Base-by-base conservation (phyloP, 2,888 invertebrate genomes). In the Digitonthophagus gazella region DNA sequence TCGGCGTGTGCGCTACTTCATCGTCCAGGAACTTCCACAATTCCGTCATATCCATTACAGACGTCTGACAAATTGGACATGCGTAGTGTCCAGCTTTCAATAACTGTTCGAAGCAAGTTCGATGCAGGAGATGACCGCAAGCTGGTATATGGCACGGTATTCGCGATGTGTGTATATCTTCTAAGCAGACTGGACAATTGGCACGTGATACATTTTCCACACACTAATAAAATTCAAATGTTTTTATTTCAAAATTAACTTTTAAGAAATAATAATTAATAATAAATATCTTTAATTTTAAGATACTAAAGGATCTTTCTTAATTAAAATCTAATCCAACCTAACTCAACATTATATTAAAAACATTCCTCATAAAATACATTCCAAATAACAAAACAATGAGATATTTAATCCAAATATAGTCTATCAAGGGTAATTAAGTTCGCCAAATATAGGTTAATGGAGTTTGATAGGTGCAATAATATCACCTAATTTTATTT, bases 101-200 rank as follows among this genome's bases (percentile, higher is more conserved):
- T 74, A 94, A 83, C 80, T 93, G 91, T 79, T 93, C 91, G 81
- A 93, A 93, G 83, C 94, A 94, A 54, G 91, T 92, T 76, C 92
- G 88, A 83, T 96, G 96, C 77, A 96, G 84, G 74, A 95, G 84
- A 85, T 96, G 96, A 0, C 95, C 94, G 83, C 96, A 96, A 80
- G 91, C 90, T 3, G 95, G 95, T 82, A 96, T 93, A 85, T 94
- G 93, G 82, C 93, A 93, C 65, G 93, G 92, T 79, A 92, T 92
- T 72, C 95, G 88, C 5, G 95, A 95, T 11, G 95, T 95, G 84
- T 96, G 96, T 77, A 96, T 93, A 81, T 95, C 93, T 74, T 96
- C 95, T 72, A 95, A 84, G 78, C 96, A 96, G 44, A 96, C 93
- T 0, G 96, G 93, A 80, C 96, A 96, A 84, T 95, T 93, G 3